phyloP scores from a whole-genome alignment of 2,113 vertebrate genomes.

The Galeopterus variegatus region DNA sequence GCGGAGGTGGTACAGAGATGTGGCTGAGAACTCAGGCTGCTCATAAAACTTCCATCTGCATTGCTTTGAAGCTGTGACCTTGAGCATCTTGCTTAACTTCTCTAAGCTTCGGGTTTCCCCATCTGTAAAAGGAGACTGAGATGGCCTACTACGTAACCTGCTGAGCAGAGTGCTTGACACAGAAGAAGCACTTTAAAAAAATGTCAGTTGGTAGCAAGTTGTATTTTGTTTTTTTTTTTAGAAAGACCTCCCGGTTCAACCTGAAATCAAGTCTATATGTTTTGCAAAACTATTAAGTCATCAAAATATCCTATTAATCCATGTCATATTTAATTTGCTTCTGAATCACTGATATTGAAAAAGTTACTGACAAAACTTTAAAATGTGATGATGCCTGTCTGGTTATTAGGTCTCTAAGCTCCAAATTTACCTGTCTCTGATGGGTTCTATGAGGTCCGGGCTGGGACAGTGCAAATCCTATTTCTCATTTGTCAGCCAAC shows the following conservation, averaged over 20 bases:
- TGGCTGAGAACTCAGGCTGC: background rate
- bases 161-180: background rate
- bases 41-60: background rate
- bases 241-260: background rate
- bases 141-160: background rate
- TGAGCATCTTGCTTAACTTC: background rate
- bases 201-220: background rate
- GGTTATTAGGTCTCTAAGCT: background rate
- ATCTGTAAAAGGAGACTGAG: background rate
- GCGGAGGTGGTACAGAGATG: background rate
- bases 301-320: background rate
- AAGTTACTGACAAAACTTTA: background rate
- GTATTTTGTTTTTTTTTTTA: background rate
- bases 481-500: background rate
- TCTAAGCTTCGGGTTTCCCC: background rate
- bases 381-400: background rate
- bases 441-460: background rate
- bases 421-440: background rate
- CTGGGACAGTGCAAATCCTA: background rate
- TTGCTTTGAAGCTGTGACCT: background rate
- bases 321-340: conserved; percentile 39
- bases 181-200: background rate
- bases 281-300: conserved; percentile 26
- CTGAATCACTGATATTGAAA: background rate
- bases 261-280: conserved; percentile 20